Base-by-base conservation (phyloP, 2,888 invertebrate genomes). In the Phalangium opilio region DNA sequence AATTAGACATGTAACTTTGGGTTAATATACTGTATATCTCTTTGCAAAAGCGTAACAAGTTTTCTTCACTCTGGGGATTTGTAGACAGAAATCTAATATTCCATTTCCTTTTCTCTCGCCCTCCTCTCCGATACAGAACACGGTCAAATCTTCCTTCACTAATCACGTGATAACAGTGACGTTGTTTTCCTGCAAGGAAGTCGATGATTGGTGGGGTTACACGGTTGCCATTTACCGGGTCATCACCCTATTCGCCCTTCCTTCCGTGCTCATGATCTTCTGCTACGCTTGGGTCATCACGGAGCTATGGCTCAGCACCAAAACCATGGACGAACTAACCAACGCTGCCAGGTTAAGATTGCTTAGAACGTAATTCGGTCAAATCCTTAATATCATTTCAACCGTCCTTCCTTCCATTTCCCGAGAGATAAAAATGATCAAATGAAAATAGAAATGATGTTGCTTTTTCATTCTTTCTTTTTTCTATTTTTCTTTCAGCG, bases 261-360 rank as follows among this genome's bases (percentile, higher is more conserved):
- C 68, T 1, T 63, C 61, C 2, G 47, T 63, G 20, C 56, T 67
- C 20, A 66, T 68, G 66, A 59, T 63, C 43, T 55, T 64, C 41
- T 66, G 65, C 58, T 68, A 68, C 56, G 53, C 63, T 3, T 60
- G 59, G 46, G 67, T 67, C 27, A 67, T 67, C 51, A 58, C 61
- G 20, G 65, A 63, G 45, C 60, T 68, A 8, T 67, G 67, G 67
- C 59, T 58, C 41, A 65, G 65, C 44, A 67, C 67, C 1, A 59
- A 60, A 42, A 65, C 60, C 43, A 65, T 67, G 54, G 61, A 60
- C 45, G 56, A 61, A 3, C 61, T 67, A 39, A 67, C 67, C 36
- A 63, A 64, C 50, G 57, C 45, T 21, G 50, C 41, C 19, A 58
- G 53, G 58, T 21, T 15, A 3, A n/a, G 17, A 15, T 12, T 19